A percentile compares a stretch with the other conserved stretches of the same genome.
Evolutionary conservation across 2,113 vertebrate genomes (phyloP).

Genomic region (Gavia stellata): DNA sequence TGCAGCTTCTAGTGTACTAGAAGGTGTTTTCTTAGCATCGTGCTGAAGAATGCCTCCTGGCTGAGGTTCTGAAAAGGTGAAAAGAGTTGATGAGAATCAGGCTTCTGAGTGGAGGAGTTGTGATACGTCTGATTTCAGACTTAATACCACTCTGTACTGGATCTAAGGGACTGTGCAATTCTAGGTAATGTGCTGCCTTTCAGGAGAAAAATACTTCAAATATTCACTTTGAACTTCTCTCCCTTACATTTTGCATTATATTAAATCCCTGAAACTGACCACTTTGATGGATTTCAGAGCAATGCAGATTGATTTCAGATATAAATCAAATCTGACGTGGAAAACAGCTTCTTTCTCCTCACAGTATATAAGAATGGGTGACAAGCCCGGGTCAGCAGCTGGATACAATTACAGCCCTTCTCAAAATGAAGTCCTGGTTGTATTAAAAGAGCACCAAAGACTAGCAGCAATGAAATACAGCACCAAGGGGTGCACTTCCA

Average conservation of each 20-base stretch:
- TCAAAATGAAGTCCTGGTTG: not conserved
- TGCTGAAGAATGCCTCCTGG: not conserved
- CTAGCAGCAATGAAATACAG: not conserved
- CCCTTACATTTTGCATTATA: not conserved
- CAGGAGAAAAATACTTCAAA: not conserved
- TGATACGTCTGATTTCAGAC: not conserved
- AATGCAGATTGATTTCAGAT: slow-evolving; percentile 9
- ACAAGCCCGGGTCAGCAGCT: slow-evolving; percentile 9
- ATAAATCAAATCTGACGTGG: slow-evolving; percentile 5
- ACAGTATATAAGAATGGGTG: not conserved
- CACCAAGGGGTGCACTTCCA: not conserved
- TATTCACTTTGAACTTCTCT: not conserved
- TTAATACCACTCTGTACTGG: not conserved
- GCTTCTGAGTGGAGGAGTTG: not conserved
- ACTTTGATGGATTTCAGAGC: slow-evolving; percentile 20
- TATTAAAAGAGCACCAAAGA: not conserved
- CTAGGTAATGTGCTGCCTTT: not conserved
- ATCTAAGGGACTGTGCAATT: not conserved
- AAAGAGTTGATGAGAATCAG: not conserved
- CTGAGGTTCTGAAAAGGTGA: not conserved
- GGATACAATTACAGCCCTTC: slow-evolving; percentile 21
- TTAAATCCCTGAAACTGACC: slow-evolving; percentile 26
- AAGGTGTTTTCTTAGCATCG: not conserved
- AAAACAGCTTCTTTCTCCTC: slow-evolving; percentile 7
- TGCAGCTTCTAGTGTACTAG: not conserved